Percentiles rank a stretch among this genome's conserved stretches.
These are phyloP conservation scores for Procavia capensis DNA, from an alignment of 2,113 vertebrate species.

Conservation along the genomic window DNA sequence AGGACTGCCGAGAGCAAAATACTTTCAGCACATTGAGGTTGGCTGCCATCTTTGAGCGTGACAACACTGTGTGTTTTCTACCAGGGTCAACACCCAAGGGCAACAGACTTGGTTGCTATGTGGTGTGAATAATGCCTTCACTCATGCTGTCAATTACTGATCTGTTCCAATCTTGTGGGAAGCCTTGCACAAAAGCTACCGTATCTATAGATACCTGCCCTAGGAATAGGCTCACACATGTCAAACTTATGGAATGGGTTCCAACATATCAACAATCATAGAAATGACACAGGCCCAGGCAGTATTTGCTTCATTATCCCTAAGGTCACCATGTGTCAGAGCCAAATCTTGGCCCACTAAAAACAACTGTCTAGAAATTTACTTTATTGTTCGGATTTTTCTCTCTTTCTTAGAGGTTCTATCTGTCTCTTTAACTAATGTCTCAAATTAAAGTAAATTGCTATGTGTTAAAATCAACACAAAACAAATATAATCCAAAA, in stretches of 20 bases:
- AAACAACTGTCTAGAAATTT: background rate
- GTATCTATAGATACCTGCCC: background rate
- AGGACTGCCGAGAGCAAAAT: too few species aligned
- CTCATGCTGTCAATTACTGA: too few species aligned
- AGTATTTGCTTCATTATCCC: background rate
- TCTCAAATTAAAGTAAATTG: background rate
- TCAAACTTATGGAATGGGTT: background rate
- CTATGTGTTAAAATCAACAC: background rate
- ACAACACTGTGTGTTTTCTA: too few species aligned
- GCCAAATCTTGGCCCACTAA: background rate
- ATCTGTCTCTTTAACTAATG: background rate
- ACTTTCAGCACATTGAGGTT: too few species aligned
- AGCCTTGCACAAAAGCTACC: background rate
- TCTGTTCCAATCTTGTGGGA: too few species aligned
- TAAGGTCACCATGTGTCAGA: background rate
- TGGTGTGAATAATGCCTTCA: too few species aligned
- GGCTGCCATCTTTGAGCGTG: too few species aligned
- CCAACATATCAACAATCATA: background rate
- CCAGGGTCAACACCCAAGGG: too few species aligned
- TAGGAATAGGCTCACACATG: background rate
- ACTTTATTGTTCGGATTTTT: background rate
- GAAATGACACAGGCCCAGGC: too few species aligned
- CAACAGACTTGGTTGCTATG: too few species aligned
- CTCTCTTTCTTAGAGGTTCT: background rate
- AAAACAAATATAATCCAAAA: background rate